These are phyloP conservation scores for Strix uralensis DNA, from an alignment of 2,113 vertebrate genomes.

Conservation along the genomic window DNA sequence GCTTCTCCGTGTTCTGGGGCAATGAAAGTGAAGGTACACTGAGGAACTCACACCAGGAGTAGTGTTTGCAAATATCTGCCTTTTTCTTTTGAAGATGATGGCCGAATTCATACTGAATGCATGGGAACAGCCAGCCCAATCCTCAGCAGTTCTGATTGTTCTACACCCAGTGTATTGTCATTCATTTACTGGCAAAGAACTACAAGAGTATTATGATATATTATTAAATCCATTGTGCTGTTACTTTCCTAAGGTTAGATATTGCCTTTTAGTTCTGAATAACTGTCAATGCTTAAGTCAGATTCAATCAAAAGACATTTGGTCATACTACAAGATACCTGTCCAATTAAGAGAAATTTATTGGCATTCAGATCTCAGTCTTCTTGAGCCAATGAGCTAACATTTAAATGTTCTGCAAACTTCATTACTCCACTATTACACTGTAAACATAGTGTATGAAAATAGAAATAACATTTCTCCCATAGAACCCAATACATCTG, in stretches of 20 bases:
- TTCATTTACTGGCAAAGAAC: neutral
- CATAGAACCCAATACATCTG: neutral
- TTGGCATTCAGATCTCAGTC: neutral
- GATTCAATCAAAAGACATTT: neutral
- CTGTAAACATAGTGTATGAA: neutral
- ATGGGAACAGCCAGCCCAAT: neutral
- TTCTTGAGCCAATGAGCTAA: neutral
- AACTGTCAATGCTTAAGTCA: neutral
- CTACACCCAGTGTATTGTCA: neutral
- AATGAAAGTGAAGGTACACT: neutral
- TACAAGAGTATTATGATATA: neutral
- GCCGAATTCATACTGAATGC: neutral
- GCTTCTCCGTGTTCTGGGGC: neutral
- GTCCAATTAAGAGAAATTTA: neutral
- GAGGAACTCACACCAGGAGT: neutral
- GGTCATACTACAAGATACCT: neutral
- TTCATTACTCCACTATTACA: neutral
- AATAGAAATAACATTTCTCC: neutral
- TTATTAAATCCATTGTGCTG: neutral
- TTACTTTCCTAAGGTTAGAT: neutral
- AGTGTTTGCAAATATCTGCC: neutral
- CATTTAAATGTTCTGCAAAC: neutral
- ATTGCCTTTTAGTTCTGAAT: neutral
- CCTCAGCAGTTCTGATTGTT: neutral
- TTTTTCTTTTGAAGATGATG: neutral